Evolutionary conservation across 2,113 vertebrate species (phyloP), one percentile per base, ranked within the genome.

Genomic region (Caracal caracal): DNA sequence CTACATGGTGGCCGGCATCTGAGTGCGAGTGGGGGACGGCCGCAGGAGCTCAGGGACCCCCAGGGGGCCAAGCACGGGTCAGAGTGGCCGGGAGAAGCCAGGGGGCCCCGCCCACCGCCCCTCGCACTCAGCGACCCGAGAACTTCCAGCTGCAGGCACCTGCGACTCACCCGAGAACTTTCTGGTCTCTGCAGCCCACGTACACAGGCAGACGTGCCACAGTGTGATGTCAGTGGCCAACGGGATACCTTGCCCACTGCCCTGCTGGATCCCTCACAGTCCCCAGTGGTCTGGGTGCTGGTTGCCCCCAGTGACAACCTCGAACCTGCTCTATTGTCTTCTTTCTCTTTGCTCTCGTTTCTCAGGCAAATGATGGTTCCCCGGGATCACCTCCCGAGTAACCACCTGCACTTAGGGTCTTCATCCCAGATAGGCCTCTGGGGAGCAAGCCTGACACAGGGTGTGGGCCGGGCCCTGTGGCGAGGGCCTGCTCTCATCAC

Each of bases 121-220:
- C n/a, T 20, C 16, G 49, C 0, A 40, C 37, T 88, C 66, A 5
- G 7, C 7, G 0, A 33, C 2, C 47, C 0, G 1, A 4, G 7
- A 43, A 28, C 59, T 16, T 22, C 88, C 84, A 49, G 53, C 40
- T 76, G 33, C 3, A 0, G 70, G 22, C 9, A 28, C 56, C 15
- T 35, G 53, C 7, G 13, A 53, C 51, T 93, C 61, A 79, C 49
- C 56, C 35, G 40, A 90, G 82, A 65, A 70, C 80, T 63, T 28
- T 33, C 85, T 71, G 35, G 63, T 59, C 93, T 70, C 59, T 37
- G 2, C 40, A 91, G 24, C 17, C 79, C 6, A 51, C 1, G 28
- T 3, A 33, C 20, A 5, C 0, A 2, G 6, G 22, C 53, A 81
- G 47, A 61, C 19, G 37, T 4, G 35, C 13, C 20, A 16, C 20